Evolutionary conservation across 2,113 vertebrate genomes (phyloP).

Genomic region (Corvus hawaiiensis): DNA sequence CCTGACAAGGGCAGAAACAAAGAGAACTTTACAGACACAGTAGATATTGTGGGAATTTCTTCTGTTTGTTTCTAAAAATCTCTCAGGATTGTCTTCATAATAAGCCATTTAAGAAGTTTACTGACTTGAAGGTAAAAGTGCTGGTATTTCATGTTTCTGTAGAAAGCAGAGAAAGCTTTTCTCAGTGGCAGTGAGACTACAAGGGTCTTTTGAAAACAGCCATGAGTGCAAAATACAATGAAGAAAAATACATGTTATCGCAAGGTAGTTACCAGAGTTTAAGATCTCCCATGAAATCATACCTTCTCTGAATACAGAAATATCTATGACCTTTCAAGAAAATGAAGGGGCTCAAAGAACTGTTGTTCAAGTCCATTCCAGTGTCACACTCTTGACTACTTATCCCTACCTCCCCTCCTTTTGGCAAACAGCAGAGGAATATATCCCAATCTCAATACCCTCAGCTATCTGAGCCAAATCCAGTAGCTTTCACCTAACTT

Average conservation of each 20-base stretch:
- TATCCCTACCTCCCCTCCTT: background rate
- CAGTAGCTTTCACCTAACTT: background rate
- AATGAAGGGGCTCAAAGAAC: background rate
- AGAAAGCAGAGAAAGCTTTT: background rate
- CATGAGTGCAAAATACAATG: background rate
- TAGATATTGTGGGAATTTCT: background rate
- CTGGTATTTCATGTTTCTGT: background rate
- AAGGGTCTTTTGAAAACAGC: background rate
- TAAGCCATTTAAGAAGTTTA: background rate
- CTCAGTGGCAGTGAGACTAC: background rate
- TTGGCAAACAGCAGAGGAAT: background rate
- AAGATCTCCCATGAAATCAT: background rate
- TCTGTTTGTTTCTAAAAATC: background rate
- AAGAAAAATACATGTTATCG: background rate
- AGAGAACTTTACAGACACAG: background rate
- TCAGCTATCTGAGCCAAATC: background rate
- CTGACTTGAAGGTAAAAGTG: background rate
- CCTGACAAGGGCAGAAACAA: background rate
- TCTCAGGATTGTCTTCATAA: background rate
- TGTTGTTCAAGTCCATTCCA: background rate
- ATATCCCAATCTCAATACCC: background rate
- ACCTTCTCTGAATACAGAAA: background rate
- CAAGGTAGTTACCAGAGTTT: background rate
- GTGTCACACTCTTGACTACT: background rate
- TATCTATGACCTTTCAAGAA: background rate